These are phyloP conservation scores for Phenganax stokvisi DNA, from an alignment of 92 coral and sea anemone genomes.

Conservation along the genomic window DNA sequence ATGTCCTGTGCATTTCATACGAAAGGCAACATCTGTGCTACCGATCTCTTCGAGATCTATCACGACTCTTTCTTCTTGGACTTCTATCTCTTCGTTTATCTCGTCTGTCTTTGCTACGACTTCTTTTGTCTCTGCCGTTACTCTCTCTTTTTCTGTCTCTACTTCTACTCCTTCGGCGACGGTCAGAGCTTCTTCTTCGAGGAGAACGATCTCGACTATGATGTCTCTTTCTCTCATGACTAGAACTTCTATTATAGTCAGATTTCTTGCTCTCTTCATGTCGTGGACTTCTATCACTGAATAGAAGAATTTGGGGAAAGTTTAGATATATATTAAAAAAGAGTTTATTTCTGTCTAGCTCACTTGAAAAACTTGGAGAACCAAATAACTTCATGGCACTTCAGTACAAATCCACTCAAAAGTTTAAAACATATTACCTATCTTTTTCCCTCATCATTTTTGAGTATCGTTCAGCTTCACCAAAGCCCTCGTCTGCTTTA, in stretches of 20 bases:
- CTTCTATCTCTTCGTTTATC: slow-evolving; percentile 51
- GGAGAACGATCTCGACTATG: slow-evolving; percentile 61
- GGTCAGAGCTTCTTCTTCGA: slow-evolving; percentile 59
- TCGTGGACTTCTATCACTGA: slow-evolving; percentile 39
- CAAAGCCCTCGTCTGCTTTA: slow-evolving; percentile 87
- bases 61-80: slow-evolving; percentile 25
- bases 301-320: not conserved
- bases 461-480: slow-evolving; percentile 66
- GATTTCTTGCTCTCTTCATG: slow-evolving; percentile 12
- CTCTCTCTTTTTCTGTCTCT: slow-evolving; percentile 53
- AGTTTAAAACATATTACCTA: not conserved
- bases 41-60: slow-evolving; percentile 1
- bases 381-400: not conserved
- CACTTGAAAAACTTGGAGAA: not conserved
- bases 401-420: not conserved
- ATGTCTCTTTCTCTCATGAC: slow-evolving; percentile 42
- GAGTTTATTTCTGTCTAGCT: not conserved
- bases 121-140: slow-evolving; percentile 51
- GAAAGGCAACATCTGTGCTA: not conserved
- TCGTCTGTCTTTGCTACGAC: slow-evolving; percentile 47
- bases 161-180: slow-evolving; percentile 41
- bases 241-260: slow-evolving; percentile 19
- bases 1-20: no score
- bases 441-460: slow-evolving; percentile 54
- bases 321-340: not conserved